Evolutionary conservation across 2,888 invertebrate species (phyloP).

Genomic region (Pollenia labialis): DNA sequence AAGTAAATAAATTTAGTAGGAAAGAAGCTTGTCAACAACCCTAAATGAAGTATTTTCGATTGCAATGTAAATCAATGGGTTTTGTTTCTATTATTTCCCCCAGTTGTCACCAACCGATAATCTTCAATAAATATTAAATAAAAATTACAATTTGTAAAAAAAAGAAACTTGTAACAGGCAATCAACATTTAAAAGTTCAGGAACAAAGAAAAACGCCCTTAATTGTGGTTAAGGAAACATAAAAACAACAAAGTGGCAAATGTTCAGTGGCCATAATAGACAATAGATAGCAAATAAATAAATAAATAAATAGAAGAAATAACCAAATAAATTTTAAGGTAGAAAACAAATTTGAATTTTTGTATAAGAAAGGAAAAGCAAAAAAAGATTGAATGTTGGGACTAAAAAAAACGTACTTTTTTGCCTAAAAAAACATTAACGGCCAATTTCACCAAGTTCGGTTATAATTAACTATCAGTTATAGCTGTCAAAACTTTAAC

Average conservation of each 20-base stretch:
- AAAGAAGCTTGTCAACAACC: conserved; percentile 59
- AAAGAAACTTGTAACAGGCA: conserved; percentile 60
- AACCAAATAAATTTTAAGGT: conserved; percentile 20
- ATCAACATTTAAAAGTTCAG: conserved; percentile 39
- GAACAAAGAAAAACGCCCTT: conserved; percentile 53
- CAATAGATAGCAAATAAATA: conserved; percentile 27
- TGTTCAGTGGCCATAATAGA: conserved; percentile 50
- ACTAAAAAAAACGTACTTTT: too few species aligned
- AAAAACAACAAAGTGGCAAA: conserved; percentile 35
- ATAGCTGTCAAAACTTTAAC: too few species aligned
- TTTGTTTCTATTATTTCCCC: conserved; percentile 13
- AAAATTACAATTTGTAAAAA: conserved; percentile 3
- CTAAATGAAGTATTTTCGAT: conserved; percentile 55
- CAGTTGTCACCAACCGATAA: conserved; percentile 6
- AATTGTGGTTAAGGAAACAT: conserved; percentile 36
- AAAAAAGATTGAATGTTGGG: too few species aligned
- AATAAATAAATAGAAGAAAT: not conserved
- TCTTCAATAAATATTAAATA: conserved; percentile 51
- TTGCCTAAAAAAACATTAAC: too few species aligned
- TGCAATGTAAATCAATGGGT: conserved; percentile 63
- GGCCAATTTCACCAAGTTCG: too few species aligned
- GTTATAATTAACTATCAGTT: too few species aligned
- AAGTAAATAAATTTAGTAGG: conserved; percentile 11
- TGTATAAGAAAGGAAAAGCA: not conserved
- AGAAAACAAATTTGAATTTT: conserved; percentile 16